phyloP scores from a whole-genome alignment of 2,888 invertebrate genomes.

The Spialia ferax region DNA sequence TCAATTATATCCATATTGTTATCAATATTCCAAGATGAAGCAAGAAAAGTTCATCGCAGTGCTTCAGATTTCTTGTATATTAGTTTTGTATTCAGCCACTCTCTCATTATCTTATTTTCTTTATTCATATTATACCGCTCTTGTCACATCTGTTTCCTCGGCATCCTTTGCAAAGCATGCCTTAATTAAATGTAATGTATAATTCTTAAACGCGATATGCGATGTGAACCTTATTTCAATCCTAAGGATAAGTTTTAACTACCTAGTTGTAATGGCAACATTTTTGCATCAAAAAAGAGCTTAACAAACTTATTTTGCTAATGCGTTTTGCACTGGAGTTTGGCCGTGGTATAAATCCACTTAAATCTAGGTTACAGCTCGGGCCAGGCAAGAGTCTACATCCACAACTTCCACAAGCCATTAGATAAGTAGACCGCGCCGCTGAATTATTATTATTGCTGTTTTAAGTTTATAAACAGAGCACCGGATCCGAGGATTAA shows the following conservation, averaged over 20 bases:
- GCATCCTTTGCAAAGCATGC: neutral
- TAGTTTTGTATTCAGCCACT: neutral
- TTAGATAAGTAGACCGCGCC: conserved; percentile 28
- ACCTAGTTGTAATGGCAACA: neutral
- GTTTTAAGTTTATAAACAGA: conserved; percentile 3
- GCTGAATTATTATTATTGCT: conserved; percentile 26
- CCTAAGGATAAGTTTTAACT: neutral
- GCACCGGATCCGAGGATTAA: neutral
- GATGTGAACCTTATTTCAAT: neutral
- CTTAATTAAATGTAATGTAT: neutral
- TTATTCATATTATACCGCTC: neutral
- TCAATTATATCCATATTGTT: too few relatives aligned
- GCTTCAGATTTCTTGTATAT: too few relatives aligned
- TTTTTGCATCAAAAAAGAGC: neutral
- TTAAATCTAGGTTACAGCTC: conserved; percentile 50
- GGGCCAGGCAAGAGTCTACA: conserved; percentile 16
- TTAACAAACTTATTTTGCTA: conserved; percentile 47
- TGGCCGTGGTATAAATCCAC: conserved; percentile 56
- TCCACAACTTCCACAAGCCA: conserved; percentile 28
- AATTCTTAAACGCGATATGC: neutral
- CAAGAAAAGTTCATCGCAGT: too few relatives aligned
- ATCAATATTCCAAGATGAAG: too few relatives aligned
- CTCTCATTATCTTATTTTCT: neutral
- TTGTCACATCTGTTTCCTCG: neutral
- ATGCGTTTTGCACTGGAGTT: conserved; percentile 48